A percentile compares a stretch with the other conserved stretches of the same genome.
Conservation (phyloP, 2,797 vertebrate species). For the Nyctibius grandis region DNA sequence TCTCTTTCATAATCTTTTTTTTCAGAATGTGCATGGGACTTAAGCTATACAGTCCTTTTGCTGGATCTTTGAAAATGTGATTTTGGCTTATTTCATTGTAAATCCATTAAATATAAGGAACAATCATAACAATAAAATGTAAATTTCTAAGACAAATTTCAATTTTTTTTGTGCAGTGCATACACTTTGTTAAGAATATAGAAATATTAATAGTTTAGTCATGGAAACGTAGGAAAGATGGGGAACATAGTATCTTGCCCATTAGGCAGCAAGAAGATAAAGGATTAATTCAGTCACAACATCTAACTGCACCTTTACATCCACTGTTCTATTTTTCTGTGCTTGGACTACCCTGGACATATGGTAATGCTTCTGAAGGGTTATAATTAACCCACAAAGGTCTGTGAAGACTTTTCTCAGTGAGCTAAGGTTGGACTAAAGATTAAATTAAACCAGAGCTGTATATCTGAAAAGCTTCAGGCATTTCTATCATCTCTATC, state of each 20-base stretch:
- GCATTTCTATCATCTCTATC: not conserved
- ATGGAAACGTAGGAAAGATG: not conserved
- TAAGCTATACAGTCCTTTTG: not conserved
- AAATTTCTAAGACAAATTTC: not conserved
- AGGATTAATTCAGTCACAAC: not conserved
- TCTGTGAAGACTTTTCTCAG: not conserved
- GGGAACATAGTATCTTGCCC: not conserved
- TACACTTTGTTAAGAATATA: not conserved
- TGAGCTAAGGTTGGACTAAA: not conserved
- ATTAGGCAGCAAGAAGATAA: not conserved
- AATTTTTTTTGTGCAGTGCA: fast-evolving
- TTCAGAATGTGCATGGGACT: not conserved
- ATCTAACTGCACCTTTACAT: not conserved
- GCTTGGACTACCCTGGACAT: not conserved
- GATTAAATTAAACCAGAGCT: not conserved
- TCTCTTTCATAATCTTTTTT: not conserved
- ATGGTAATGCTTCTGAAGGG: not conserved
- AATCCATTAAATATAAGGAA: not conserved
- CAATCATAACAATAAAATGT: not conserved
- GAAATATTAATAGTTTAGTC: not conserved
- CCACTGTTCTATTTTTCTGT: not conserved
- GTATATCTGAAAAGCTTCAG: not conserved
- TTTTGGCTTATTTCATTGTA: not conserved
- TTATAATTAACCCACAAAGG: not conserved
- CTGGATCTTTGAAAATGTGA: not conserved